Evolutionary conservation across 2,888 invertebrate species (phyloP), one percentile per base, ranked within the genome.

Genomic region (Neuroscelio doddi): DNA sequence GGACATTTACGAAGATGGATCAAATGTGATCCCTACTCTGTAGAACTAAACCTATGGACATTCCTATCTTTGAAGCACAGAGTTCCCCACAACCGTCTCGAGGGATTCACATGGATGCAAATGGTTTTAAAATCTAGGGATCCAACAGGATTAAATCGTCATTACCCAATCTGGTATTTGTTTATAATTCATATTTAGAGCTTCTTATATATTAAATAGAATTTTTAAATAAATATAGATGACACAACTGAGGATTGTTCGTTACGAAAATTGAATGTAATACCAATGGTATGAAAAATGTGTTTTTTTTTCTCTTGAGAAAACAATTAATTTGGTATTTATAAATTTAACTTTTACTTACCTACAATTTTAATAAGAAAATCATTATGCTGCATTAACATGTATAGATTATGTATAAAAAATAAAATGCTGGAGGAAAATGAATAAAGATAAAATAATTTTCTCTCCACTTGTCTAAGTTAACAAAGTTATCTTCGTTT

Each of bases 41-140:
- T 76, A 72, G 69, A 68, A 61, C 66, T 74, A 71, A 79, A 76
- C 74, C 74, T 56, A 70, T 51, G 74, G 72, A 69, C 68, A 64
- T 69, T 64, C 63, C 74, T 78, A 79, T 79, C 77, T 76, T 64
- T 71, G 68, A 71, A 66, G 72, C 70, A 72, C 77, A 76, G 72
- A 66, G 72, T 63, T 72, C 65, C 68, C 53, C 47, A 58, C 53
- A 63, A 70, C 70, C 65, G 61, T 68, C 70, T 52, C 39, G 61
- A 50, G 68, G 68, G 68, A 66, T 65, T 66, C 61, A 51, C 50
- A 51, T 51, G 61, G 52, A 57, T 62, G 62, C 66, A 62, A 71
- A 70, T 68, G 72, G 72, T 76, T 76, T 75, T 72, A 74, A 76
- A 78, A 79, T 76, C 71, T 69, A 50, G 27, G 69, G 73, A 75